Evolutionary conservation across 2,888 invertebrate species (phyloP), one percentile per base, ranked within the genome.

Genomic region (Xanthorhoe designata): DNA sequence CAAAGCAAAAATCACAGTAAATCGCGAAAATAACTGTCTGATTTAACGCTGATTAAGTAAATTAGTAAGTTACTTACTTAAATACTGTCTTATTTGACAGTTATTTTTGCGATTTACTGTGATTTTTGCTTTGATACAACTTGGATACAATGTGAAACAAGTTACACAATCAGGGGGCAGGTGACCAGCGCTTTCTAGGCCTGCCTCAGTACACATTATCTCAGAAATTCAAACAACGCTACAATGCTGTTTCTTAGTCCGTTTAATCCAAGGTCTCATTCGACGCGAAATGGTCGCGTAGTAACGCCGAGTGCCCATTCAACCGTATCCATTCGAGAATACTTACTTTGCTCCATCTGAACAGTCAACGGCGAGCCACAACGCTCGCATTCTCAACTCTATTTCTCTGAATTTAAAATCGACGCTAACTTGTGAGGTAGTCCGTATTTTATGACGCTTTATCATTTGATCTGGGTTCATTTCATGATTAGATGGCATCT

Each of bases 341-440:
- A 81, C 84, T 83, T 80, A 82, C 85, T 86, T 83, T 82, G 80
- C 81, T 80, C 81, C 80, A 83, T 85, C 82, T 78, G 78, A 71
- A 77, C 77, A 69, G 68, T 65, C 62, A 62, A 47, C 59, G 19
- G 65, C 62, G 42, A 59, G 13, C 35, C 47, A 19, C 42, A 18
- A 45, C 52, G 42, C 56, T 49, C 18, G 51, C 38, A 65, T 56
- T 32, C 9, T 57, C 42, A 49, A 60, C 68, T 56, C 62, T 69
- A 65, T 65, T 13, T 1, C 0, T 0, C 13, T 13, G 38, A 9
- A 0, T 15, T 56, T 69, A 69, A 56, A 58, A 59, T 19, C 15
- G 9, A 15, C 9, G 18, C 45, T 32, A 45, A 18, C 49, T 32
- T 51, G 52, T 15, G 47, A 13, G 51, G 49, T 32, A n/a, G 17